Percentiles rank a stretch among this genome's conserved stretches.
Conservation (phyloP, 1,140 invertebrate genomes). For the Drosophila erecta region DNA sequence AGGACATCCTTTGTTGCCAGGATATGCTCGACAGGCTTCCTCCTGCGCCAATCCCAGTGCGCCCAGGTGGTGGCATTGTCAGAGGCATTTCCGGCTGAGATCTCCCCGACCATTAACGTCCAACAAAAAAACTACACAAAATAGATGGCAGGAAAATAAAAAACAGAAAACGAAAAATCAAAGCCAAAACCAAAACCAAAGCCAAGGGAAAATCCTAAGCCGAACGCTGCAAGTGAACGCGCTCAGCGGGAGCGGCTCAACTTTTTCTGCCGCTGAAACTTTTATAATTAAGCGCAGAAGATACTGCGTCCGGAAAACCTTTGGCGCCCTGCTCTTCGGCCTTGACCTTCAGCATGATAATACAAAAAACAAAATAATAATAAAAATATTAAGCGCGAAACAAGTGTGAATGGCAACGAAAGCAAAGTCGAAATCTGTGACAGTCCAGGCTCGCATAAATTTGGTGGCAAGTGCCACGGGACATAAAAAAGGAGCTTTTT, state of each 20-base stretch:
- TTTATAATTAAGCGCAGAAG: slow-evolving; percentile 72
- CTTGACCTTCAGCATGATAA: slow-evolving; percentile 55
- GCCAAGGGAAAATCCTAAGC: slow-evolving; percentile 29
- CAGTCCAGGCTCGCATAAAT: slow-evolving; percentile 57
- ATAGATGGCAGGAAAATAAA: no score
- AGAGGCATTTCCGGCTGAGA: slow-evolving; percentile 39
- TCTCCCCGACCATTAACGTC: slow-evolving; percentile 35
- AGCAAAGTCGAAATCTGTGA: slow-evolving; percentile 55
- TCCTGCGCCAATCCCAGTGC: slow-evolving; percentile 8
- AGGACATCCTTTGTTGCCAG: slow-evolving; percentile 59
- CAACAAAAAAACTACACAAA: background rate
- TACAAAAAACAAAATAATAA: slow-evolving; percentile 2
- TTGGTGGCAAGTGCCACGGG: slow-evolving; percentile 26
- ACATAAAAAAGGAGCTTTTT: background rate
- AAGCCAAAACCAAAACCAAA: slow-evolving; percentile 27
- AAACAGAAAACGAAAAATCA: slow-evolving; percentile 11
- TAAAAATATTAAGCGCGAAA: slow-evolving; percentile 10
- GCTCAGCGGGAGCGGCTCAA: slow-evolving; percentile 7
- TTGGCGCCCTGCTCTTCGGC: slow-evolving; percentile 36
- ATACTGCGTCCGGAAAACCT: slow-evolving; percentile 51
- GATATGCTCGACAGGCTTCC: slow-evolving; percentile 18
- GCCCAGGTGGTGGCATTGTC: slow-evolving; percentile 42
- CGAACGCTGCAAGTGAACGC: slow-evolving; percentile 25
- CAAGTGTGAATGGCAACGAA: slow-evolving; percentile 40
- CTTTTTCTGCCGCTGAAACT: slow-evolving; percentile 48